Conservation (phyloP, 2,797 vertebrate species). For the Clarias laeviceps region DNA sequence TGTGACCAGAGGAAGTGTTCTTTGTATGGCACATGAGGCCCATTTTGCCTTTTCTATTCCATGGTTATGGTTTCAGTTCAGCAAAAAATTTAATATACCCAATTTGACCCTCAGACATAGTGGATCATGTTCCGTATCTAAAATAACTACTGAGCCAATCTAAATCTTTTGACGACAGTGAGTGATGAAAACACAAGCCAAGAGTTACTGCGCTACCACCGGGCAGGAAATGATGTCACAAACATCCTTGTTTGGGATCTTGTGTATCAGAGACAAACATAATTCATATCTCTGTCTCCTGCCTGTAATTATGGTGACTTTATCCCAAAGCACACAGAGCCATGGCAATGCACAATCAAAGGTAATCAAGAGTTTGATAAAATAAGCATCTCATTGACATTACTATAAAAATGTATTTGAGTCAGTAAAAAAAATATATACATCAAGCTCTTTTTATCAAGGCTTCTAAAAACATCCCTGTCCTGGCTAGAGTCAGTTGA, state of each 20-base stretch:
- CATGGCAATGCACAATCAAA: background rate
- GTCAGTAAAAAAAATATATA: too few relatives aligned
- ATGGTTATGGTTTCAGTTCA: background rate
- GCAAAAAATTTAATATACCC: background rate
- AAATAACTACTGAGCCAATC: background rate
- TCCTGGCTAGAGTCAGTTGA: background rate
- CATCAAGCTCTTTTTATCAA: too few relatives aligned
- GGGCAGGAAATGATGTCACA: slow-evolving; percentile 46
- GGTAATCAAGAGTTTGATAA: background rate
- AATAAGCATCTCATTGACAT: background rate
- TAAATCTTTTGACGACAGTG: background rate
- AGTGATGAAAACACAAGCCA: background rate
- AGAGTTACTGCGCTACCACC: slow-evolving; percentile 8
- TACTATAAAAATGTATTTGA: too few relatives aligned
- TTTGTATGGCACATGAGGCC: background rate
- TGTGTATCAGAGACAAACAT: background rate
- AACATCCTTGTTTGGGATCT: slow-evolving; percentile 23
- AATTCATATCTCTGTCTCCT: slow-evolving; percentile 13
- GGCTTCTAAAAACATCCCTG: background rate
- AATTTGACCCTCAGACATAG: background rate
- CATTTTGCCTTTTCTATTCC: slow-evolving; percentile 19
- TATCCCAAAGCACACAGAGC: background rate
- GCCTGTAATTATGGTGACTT: background rate
- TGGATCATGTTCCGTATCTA: background rate
- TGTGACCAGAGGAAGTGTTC: slow-evolving; percentile 46